phyloP scores from a whole-genome alignment of 2,113 vertebrate species.

The Eolophus roseicapilla region DNA sequence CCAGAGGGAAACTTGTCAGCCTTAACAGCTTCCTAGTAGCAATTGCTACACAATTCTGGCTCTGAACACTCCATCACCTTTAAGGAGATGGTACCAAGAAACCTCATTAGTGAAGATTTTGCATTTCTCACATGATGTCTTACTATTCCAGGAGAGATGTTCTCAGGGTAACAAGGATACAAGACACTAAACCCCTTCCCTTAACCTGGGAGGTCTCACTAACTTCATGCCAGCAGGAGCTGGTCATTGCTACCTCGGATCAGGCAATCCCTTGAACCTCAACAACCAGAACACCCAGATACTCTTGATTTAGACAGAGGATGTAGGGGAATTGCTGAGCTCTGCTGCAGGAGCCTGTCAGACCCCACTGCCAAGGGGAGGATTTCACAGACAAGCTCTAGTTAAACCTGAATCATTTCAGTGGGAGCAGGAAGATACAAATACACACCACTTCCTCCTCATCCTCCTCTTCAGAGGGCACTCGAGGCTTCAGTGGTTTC shows the following conservation, averaged over 20 bases:
- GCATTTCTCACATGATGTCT: background rate
- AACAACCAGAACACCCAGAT: background rate
- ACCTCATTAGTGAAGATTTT: background rate
- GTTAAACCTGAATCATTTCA: background rate
- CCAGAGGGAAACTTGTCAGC: background rate
- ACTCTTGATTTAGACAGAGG: background rate
- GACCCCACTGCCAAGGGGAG: background rate
- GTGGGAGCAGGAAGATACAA: background rate
- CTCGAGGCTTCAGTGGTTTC: constrained; percentile 31
- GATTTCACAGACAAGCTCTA: background rate
- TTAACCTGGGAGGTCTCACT: background rate
- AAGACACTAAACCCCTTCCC: background rate
- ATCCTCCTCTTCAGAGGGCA: constrained; percentile 82
- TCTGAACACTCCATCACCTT: background rate
- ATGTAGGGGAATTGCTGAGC: background rate
- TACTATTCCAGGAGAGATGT: background rate
- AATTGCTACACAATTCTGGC: background rate
- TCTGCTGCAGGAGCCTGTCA: background rate
- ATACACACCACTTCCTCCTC: constrained; percentile 92
- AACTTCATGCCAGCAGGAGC: background rate
- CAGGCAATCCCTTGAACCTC: background rate
- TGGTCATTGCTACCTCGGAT: background rate
- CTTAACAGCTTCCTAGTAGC: background rate
- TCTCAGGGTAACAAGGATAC: background rate
- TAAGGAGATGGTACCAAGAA: background rate